Evolutionary conservation across 2,797 vertebrate species (phyloP).

Genomic region (Lepilemur septentrionalis): DNA sequence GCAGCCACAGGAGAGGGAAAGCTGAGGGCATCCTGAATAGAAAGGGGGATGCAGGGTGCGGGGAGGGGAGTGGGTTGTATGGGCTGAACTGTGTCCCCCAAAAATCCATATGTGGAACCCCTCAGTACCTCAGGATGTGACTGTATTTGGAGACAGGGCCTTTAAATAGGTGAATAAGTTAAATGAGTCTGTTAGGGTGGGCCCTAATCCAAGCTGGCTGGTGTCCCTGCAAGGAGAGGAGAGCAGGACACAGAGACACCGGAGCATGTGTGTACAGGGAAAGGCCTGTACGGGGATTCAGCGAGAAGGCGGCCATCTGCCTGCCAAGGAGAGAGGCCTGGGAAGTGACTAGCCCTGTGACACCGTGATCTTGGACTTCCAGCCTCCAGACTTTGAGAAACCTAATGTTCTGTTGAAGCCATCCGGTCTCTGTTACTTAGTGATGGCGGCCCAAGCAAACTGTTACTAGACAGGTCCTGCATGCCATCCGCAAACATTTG

Average conservation of each 20-base stretch:
- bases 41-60: too few species aligned
- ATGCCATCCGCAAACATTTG: not conserved
- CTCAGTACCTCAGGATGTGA: not conserved
- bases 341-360: not conserved
- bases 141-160: not conserved
- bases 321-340: not conserved
- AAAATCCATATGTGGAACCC: not conserved
- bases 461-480: not conserved
- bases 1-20: not conserved
- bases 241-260: not conserved
- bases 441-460: not conserved
- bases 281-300: too few species aligned
- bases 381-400: not conserved
- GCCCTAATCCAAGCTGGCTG: not conserved
- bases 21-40: not conserved
- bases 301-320: not conserved
- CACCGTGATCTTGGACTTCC: not conserved
- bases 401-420: not conserved
- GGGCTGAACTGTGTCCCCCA: not conserved
- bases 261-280: too few species aligned
- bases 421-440: not conserved
- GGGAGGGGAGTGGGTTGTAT: not conserved
- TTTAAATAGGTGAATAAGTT: not conserved
- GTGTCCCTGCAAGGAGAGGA: not conserved
- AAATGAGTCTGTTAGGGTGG: not conserved